Percentiles rank a stretch among this genome's conserved stretches.
Conservation (phyloP, 1,140 invertebrate genomes). For the Danaus plexippus region DNA sequence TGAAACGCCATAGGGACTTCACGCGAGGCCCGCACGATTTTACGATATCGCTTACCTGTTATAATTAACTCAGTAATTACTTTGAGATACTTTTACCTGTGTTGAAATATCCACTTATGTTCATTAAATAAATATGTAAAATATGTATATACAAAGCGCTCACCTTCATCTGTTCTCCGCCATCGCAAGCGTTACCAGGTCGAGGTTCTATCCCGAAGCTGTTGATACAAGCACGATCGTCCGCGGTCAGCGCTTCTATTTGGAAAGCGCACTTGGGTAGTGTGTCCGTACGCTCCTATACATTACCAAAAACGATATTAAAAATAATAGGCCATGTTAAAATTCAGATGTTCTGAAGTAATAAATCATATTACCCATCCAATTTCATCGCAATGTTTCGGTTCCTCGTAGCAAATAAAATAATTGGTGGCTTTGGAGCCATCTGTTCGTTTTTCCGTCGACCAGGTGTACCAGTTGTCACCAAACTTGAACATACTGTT, state of each 20-base stretch:
- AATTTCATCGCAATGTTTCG: conserved; percentile 55
- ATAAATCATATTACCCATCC: conserved; percentile 47
- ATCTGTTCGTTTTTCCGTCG: conserved; percentile 48
- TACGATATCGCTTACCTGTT: conserved; percentile 52
- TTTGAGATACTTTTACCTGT: no score
- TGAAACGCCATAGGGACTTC: conserved; percentile 56
- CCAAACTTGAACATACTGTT: conserved; percentile 65
- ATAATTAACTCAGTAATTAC: background rate
- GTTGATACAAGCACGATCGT: conserved; percentile 57
- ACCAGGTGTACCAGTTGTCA: conserved; percentile 63
- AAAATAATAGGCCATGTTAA: background rate
- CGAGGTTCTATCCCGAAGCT: conserved; percentile 49
- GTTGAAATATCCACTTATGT: no score
- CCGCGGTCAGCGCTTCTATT: conserved; percentile 51
- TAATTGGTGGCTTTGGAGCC: conserved; percentile 52
- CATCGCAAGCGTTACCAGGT: conserved; percentile 37
- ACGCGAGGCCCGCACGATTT: conserved; percentile 51
- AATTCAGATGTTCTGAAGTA: background rate
- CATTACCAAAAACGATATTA: conserved; percentile 1
- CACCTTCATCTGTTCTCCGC: conserved; percentile 61
- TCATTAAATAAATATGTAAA: no score
- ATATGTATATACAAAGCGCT: no score
- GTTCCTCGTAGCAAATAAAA: conserved; percentile 59
- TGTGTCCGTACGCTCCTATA: conserved; percentile 47
- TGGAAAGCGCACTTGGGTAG: conserved; percentile 56